Evolutionary conservation across 2,113 vertebrate genomes (phyloP), one percentile per base, ranked within the genome.

Genomic region (Phrynosoma platyrhinos): DNA sequence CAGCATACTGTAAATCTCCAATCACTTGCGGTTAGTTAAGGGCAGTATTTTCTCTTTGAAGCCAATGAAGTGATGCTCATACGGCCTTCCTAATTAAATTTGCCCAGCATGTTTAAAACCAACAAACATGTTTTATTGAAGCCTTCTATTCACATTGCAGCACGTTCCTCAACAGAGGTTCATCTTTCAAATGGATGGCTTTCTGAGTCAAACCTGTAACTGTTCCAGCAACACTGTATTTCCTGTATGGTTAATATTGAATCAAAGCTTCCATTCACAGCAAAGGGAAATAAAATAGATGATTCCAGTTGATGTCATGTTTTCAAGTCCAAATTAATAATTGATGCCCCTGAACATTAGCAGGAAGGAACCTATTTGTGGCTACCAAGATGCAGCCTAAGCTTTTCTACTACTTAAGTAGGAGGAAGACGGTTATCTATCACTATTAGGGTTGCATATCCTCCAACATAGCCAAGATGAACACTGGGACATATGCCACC

Each of bases 191-290:
- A 88, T 94, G 83, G 82, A 90, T 88, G 88, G 90, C 82, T 89
- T 79, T 94, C 91, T 95, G 94, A 95, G 85, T 95, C 93, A 96
- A 84, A 82, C 86, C 9, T 12, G 79, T 85, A 91, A 84, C 78
- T 90, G 90, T 91, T 91, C 94, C 93, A 94, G 87, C 93, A 91
- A 32, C 88, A 36, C 83, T 9, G 0, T 93, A 91, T 92, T 94
- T 94, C 94, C 95, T 92, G 32, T 90, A 93, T 94, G 93, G 93
- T 42, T 83, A 66, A 82, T 78, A 82, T 64, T 79, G 91, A 89
- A 93, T 96, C 92, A 95, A 96, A 95, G 93, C 79, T 86, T 92
- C 91, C 83, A 85, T 95, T 97, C 93, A 96, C 82, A 87, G n/a
- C 66, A 92, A 94, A 84, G 85, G 81, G 89, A 84, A 53, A 91